phyloP scores from a whole-genome alignment of 1,140 invertebrate species.

The Drosophila santomea region DNA sequence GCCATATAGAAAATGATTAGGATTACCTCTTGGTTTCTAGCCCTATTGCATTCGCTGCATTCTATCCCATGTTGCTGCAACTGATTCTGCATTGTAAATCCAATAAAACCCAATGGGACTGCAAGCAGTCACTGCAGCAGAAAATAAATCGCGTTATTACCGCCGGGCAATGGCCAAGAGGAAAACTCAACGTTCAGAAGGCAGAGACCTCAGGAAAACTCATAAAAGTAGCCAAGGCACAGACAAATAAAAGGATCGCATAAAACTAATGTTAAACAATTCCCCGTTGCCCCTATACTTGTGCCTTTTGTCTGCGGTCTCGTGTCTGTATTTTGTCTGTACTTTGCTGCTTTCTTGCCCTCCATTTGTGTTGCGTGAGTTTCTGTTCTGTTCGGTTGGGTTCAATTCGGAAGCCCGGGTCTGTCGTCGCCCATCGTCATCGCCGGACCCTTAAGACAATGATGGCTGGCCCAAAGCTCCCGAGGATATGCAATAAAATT shows the following conservation, averaged over 20 bases:
- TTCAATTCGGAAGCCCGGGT: conserved; percentile 12
- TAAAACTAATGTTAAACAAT: conserved; percentile 78
- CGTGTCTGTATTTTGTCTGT: conserved; percentile 6
- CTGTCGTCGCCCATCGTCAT: conserved; percentile 61
- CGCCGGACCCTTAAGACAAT: conserved; percentile 69
- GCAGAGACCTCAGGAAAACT: conserved; percentile 28
- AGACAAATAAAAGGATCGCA: conserved; percentile 66
- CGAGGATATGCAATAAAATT: conserved; percentile 79
- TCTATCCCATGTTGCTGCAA: conserved; percentile 16
- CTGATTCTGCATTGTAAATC: conserved; percentile 16
- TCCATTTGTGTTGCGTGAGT: conserved; percentile 27
- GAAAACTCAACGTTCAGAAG: conserved; percentile 16
- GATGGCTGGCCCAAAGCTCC: conserved; percentile 61
- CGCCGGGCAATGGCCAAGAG: conserved; percentile 59
- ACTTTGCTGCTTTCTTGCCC: not conserved
- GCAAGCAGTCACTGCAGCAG: conserved; percentile 43
- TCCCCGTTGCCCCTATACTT: conserved; percentile 12
- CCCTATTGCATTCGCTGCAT: not conserved
- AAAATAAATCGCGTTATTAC: conserved; percentile 76
- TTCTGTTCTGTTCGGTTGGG: conserved; percentile 7
- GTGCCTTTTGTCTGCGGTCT: conserved; percentile 21
- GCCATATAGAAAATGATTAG: too few species aligned
- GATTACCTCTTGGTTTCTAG: too few species aligned
- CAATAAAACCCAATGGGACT: conserved; percentile 80
- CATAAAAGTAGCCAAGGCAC: conserved; percentile 72